Conservation (phyloP, 2,797 vertebrate genomes). For the Pipistrellus nathusii region DNA sequence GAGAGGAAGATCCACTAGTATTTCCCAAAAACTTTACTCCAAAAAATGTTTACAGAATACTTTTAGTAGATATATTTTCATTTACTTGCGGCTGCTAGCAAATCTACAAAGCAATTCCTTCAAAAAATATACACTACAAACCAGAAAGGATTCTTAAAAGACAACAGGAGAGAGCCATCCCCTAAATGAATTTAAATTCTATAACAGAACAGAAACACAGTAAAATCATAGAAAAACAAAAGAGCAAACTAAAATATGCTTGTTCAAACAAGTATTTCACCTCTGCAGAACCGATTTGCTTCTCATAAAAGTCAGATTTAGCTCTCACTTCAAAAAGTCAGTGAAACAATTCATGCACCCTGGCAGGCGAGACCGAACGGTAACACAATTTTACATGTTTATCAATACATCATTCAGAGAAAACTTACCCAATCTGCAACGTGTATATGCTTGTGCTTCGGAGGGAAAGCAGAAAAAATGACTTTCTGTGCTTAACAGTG, state of each 20-base stretch:
- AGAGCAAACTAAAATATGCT: slow-evolving; percentile 53
- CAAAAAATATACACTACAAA: slow-evolving; percentile 48
- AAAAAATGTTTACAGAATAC: slow-evolving; percentile 60
- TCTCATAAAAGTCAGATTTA: slow-evolving; percentile 42
- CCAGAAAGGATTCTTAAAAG: slow-evolving; percentile 50
- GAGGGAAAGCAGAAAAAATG: slow-evolving; percentile 51
- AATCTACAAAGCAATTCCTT: slow-evolving; percentile 16
- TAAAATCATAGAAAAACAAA: slow-evolving; percentile 52
- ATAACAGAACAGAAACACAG: slow-evolving; percentile 42
- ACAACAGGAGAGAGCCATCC: slow-evolving; percentile 13
- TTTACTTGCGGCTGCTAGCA: neutral
- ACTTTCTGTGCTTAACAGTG: slow-evolving; percentile 65
- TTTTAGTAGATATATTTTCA: slow-evolving; percentile 47
- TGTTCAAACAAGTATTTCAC: slow-evolving; percentile 42
- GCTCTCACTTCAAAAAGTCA: slow-evolving; percentile 50
- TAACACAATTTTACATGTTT: slow-evolving; percentile 54
- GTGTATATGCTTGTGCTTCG: slow-evolving; percentile 45
- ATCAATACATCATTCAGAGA: slow-evolving; percentile 64
- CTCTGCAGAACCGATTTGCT: slow-evolving; percentile 35
- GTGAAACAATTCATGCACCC: slow-evolving; percentile 35
- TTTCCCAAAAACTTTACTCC: slow-evolving; percentile 42
- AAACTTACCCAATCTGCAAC: slow-evolving; percentile 77
- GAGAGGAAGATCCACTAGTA: neutral
- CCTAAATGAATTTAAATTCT: slow-evolving; percentile 47
- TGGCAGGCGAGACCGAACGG: slow-evolving; percentile 49